A percentile compares a stretch with the other conserved stretches of the same genome.
Conservation (phyloP, 2,888 invertebrate species). For the Matsumyia berberina region DNA sequence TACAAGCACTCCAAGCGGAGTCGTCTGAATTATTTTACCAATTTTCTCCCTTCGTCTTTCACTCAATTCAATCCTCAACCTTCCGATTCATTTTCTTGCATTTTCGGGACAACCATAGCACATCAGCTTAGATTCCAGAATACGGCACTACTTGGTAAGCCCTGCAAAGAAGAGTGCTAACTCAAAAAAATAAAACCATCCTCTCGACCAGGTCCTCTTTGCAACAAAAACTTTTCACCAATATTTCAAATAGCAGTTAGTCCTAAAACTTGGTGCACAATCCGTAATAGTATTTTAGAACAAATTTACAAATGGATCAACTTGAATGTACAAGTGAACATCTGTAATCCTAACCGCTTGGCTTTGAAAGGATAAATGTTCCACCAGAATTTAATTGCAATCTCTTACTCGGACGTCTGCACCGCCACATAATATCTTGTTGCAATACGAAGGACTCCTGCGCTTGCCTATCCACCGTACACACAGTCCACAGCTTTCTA, state of each 20-base stretch:
- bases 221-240: neutral
- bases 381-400: conserved; percentile 72
- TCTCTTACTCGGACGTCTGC: conserved; percentile 51
- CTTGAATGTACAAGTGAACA: conserved; percentile 52
- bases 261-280: neutral
- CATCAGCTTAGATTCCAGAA: too few relatives aligned
- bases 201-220: neutral
- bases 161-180: too few relatives aligned
- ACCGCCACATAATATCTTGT: conserved; percentile 56
- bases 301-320: conserved; percentile 41
- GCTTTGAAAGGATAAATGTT: conserved; percentile 66
- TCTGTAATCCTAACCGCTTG: conserved; percentile 67
- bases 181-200: too few relatives aligned
- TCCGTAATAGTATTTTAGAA: conserved; percentile 1
- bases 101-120: too few relatives aligned
- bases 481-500: neutral
- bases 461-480: neutral
- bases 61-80: too few relatives aligned
- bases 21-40: too few relatives aligned
- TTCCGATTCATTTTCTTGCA: too few relatives aligned
- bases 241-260: neutral
- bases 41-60: too few relatives aligned
- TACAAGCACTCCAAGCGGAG: too few relatives aligned
- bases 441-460: conserved; percentile 42
- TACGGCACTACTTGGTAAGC: too few relatives aligned